These are phyloP conservation scores for Diadema setosum DNA, from an alignment of 35 echinoderm and acorn worm genomes.

Conservation along the genomic window DNA sequence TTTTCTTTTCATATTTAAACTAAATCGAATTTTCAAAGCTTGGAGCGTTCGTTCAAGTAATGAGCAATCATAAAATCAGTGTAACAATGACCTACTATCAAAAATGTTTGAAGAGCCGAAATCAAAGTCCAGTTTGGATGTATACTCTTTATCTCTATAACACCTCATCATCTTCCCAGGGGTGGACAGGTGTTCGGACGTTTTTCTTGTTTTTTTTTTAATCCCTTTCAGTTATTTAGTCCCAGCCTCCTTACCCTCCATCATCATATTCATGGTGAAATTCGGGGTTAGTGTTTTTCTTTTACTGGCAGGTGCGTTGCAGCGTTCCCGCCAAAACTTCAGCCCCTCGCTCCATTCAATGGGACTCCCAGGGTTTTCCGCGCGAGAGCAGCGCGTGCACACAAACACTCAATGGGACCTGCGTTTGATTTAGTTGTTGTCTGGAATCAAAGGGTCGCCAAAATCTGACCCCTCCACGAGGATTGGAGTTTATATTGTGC, in stretches of 20 bases:
- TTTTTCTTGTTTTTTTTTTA: not conserved
- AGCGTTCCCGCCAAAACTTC: not conserved
- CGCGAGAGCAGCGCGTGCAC: not conserved
- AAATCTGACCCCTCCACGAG: not conserved
- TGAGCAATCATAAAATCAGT: no score
- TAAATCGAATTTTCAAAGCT: no score
- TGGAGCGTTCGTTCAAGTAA: no score
- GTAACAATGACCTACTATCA: no score
- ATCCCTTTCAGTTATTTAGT: no score
- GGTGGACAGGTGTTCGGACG: slow-evolving; percentile 9
- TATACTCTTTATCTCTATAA: not conserved
- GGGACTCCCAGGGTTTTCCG: not conserved
- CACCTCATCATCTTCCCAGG: slow-evolving; percentile 16
- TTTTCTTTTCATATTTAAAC: no score
- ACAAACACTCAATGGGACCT: no score
- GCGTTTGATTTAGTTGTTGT: not conserved
- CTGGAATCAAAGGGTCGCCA: not conserved
- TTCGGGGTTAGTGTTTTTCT: not conserved
- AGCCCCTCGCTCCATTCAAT: not conserved
- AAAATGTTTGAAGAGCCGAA: no score
- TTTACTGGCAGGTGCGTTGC: not conserved
- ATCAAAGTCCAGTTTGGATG: not conserved
- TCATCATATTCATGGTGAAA: no score
- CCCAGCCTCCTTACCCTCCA: not conserved
- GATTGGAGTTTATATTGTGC: not conserved